phyloP scores from a whole-genome alignment of 2,113 vertebrate species.

The Amblyornis subalaris region DNA sequence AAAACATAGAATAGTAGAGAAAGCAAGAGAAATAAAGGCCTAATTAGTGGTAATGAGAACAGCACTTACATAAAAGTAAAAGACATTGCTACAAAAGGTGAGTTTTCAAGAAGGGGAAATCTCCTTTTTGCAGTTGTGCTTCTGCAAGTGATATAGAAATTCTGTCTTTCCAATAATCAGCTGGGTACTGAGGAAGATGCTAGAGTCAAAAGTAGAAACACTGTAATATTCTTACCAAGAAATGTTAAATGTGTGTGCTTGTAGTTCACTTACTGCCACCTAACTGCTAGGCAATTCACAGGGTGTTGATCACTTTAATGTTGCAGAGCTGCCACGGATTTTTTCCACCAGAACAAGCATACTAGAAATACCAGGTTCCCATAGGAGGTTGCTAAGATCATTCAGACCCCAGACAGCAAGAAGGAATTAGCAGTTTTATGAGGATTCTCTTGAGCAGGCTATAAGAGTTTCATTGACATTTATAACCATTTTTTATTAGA shows the following conservation, averaged over 20 bases:
- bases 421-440: background rate
- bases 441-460: background rate
- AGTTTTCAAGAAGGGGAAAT: background rate
- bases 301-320: background rate
- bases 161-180: rapidly evolving
- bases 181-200: background rate
- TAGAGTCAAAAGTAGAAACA: background rate
- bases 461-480: background rate
- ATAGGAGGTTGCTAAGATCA: background rate
- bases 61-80: background rate
- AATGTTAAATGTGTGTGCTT: rapidly evolving
- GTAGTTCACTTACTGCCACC: background rate
- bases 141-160: background rate
- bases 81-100: background rate
- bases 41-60: background rate
- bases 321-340: background rate
- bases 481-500: background rate
- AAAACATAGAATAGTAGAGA: background rate
- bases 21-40: background rate
- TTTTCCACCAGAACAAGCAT: background rate
- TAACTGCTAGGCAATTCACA: background rate
- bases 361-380: background rate
- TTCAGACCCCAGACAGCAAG: background rate
- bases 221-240: background rate
- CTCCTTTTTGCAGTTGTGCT: background rate